phyloP scores from a whole-genome alignment of 1,140 invertebrate genomes.

The Wiebesia pumilae region DNA sequence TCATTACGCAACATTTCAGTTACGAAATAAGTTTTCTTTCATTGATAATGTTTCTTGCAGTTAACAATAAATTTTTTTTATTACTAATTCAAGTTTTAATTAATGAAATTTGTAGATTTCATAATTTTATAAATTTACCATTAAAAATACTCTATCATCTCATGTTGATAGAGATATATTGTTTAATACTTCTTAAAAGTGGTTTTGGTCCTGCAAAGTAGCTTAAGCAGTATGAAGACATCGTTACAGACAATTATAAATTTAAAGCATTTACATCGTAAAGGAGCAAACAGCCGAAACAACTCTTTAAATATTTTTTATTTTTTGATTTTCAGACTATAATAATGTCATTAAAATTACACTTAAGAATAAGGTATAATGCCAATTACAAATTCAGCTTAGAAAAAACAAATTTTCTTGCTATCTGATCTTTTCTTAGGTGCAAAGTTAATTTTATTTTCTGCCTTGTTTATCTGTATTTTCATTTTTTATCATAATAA shows the following conservation, averaged over 20 bases:
- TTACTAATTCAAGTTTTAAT: too few species aligned
- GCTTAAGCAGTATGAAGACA: constrained; percentile 21
- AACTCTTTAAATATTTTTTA: constrained; percentile 34
- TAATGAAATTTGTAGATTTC: too few species aligned
- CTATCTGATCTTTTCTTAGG: not conserved
- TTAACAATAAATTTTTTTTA: too few species aligned
- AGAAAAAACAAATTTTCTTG: not conserved
- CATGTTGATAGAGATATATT: too few species aligned
- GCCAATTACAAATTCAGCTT: not conserved
- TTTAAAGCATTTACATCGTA: constrained; percentile 42
- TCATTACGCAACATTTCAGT: too few species aligned
- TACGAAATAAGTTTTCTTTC: too few species aligned
- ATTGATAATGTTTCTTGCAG: too few species aligned
- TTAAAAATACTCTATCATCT: too few species aligned
- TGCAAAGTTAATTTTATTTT: constrained; percentile 41
- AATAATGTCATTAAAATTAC: too few species aligned
- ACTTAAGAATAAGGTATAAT: not conserved
- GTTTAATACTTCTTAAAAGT: too few species aligned
- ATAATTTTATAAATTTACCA: too few species aligned
- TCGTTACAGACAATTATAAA: constrained; percentile 46
- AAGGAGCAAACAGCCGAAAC: not conserved
- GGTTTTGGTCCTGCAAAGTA: not conserved
- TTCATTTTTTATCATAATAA: not conserved
- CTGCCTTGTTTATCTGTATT: constrained; percentile 17
- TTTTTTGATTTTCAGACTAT: not conserved